Percentiles rank a stretch among this genome's conserved stretches.
Evolutionary conservation across 2,113 vertebrate species (phyloP).

Genomic region (Chlorodrepanis virens): DNA sequence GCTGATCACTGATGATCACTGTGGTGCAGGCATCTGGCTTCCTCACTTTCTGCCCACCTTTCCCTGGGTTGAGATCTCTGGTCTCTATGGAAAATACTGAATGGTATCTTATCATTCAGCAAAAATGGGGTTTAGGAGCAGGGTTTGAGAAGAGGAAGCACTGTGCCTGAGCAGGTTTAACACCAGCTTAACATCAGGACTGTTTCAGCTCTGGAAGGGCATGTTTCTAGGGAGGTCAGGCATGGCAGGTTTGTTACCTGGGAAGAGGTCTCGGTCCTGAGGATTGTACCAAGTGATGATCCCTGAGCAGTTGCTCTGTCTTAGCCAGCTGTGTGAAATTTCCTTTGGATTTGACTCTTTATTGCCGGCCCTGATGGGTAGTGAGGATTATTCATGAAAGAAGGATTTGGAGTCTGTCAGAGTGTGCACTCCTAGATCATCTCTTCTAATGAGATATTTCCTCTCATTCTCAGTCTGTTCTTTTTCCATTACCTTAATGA

Average conservation of each 20-base stretch:
- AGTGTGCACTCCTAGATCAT: not conserved
- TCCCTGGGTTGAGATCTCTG: not conserved
- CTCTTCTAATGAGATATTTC: slow-evolving; percentile 21
- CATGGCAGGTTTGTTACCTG: not conserved
- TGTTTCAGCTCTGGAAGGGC: not conserved
- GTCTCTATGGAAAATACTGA: not conserved
- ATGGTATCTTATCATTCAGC: not conserved
- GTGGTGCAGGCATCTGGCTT: not conserved
- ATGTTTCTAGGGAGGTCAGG: not conserved
- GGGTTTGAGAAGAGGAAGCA: not conserved
- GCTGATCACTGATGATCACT: not conserved
- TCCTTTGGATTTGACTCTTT: not conserved
- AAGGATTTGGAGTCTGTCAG: not conserved
- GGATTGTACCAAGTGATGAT: not conserved
- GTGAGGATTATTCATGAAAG: not conserved
- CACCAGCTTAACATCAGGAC: not conserved
- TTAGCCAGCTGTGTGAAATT: not conserved
- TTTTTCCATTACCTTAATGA: not conserved
- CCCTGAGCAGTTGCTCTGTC: not conserved
- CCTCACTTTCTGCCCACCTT: not conserved
- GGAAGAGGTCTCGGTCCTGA: not conserved
- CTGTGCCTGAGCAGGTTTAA: not conserved
- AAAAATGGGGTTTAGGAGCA: not conserved
- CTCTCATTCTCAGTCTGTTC: not conserved
- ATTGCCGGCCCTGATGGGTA: not conserved